Percentiles rank a stretch among this genome's conserved stretches.
Evolutionary conservation across 2,113 vertebrate genomes (phyloP).

Genomic region (Scatophagus argus): DNA sequence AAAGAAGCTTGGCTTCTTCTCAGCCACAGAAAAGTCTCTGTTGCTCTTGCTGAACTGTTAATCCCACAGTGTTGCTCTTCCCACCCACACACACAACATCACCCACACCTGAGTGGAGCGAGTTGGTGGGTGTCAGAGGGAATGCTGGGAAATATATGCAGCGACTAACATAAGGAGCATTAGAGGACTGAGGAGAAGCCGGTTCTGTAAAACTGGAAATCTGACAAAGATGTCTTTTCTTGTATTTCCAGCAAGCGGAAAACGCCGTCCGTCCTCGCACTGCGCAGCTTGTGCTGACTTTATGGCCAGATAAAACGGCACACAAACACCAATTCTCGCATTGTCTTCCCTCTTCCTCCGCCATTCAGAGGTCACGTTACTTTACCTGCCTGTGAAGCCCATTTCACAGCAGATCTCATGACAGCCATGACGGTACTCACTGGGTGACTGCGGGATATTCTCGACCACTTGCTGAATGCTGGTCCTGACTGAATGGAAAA

Average conservation of each 20-base stretch:
- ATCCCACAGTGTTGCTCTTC: background rate
- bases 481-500: conserved; percentile 18
- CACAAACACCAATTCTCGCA: background rate
- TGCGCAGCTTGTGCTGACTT: background rate
- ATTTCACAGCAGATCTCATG: background rate
- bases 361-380: conserved; percentile 38
- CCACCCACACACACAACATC: background rate
- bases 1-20: background rate
- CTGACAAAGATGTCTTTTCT: too few relatives aligned
- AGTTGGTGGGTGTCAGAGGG: background rate
- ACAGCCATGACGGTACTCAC: conserved; percentile 63
- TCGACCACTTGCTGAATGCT: conserved; percentile 36
- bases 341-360: background rate
- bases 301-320: background rate
- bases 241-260: background rate
- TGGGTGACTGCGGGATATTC: conserved; percentile 65
- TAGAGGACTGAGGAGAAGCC: background rate
- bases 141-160: conserved; percentile 13
- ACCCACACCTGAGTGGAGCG: conserved; percentile 6
- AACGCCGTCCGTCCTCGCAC: background rate
- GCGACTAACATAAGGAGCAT: background rate
- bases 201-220: too few relatives aligned
- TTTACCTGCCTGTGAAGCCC: background rate
- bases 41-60: background rate
- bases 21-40: background rate